Percentiles rank a stretch among this genome's conserved stretches.
phyloP scores from a whole-genome alignment of 2,797 vertebrate genomes.

The Artibeus jamaicensis region DNA sequence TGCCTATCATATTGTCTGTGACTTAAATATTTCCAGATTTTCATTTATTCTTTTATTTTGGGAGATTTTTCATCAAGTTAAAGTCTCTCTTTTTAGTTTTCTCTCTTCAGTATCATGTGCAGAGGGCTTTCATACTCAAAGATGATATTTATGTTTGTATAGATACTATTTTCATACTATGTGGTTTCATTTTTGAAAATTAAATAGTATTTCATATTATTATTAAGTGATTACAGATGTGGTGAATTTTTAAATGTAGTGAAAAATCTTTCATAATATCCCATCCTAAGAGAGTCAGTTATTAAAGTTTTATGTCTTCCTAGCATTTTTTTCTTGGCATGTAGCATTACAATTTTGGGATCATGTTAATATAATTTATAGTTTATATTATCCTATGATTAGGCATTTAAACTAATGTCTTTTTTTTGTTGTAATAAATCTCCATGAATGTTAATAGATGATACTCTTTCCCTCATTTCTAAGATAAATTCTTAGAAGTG shows the following conservation, averaged over 20 bases:
- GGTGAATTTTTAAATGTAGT: not conserved
- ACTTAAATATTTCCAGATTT: not conserved
- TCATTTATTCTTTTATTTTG: not conserved
- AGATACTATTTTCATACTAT: not conserved
- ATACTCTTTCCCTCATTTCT: not conserved
- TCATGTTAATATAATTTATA: not conserved
- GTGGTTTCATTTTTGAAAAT: not conserved
- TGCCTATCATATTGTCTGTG: not conserved
- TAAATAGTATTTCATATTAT: not conserved
- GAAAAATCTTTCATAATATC: not conserved
- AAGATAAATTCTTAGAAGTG: not conserved
- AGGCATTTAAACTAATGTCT: not conserved
- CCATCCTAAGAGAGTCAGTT: not conserved
- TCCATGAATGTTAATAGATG: not conserved
- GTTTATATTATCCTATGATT: not conserved
- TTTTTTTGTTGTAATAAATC: not conserved
- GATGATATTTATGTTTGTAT: not conserved
- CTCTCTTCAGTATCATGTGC: not conserved
- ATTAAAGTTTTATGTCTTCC: not conserved
- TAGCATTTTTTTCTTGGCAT: slow-evolving; percentile 24
- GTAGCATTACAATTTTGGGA: not conserved
- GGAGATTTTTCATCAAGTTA: not conserved
- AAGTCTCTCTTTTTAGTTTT: not conserved
- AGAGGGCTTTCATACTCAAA: not conserved
- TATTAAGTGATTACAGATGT: not conserved